phyloP scores from a whole-genome alignment of 2,888 invertebrate species.

The Hyppa rectilinea region DNA sequence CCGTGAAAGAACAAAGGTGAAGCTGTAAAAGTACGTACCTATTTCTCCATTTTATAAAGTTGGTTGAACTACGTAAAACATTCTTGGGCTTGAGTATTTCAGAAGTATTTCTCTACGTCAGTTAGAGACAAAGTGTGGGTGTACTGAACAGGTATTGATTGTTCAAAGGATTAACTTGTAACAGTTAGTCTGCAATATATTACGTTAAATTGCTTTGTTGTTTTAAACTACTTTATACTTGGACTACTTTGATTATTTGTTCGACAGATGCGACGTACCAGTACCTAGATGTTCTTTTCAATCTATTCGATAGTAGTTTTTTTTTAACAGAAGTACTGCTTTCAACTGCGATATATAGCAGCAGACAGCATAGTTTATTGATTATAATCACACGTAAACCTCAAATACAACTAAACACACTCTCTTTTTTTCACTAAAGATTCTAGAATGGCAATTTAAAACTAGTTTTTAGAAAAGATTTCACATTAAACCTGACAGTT shows the following conservation, averaged over 20 bases:
- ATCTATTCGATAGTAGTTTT: constrained; percentile 5
- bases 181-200: constrained; percentile 35
- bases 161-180: constrained; percentile 56
- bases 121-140: constrained; percentile 45
- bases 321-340: not conserved
- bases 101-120: constrained; percentile 56
- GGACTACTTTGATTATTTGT: constrained; percentile 12
- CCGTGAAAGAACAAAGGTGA: constrained; percentile 54
- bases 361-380: no score
- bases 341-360: not conserved
- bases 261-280: not conserved
- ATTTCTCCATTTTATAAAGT: constrained; percentile 60
- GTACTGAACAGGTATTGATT: constrained; percentile 49
- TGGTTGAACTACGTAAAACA: constrained; percentile 55
- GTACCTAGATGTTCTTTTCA: constrained; percentile 1
- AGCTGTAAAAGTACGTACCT: constrained; percentile 58
- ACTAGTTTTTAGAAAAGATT: not conserved
- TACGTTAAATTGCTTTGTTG: constrained; percentile 47
- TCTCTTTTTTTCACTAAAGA: no score
- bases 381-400: not conserved
- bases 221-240: constrained; percentile 28
- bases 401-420: no score
- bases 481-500: not conserved
- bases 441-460: no score
- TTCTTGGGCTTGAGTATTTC: constrained; percentile 61